Evolutionary conservation across 2,113 vertebrate species (phyloP).

Genomic region (Apodemus sylvaticus): DNA sequence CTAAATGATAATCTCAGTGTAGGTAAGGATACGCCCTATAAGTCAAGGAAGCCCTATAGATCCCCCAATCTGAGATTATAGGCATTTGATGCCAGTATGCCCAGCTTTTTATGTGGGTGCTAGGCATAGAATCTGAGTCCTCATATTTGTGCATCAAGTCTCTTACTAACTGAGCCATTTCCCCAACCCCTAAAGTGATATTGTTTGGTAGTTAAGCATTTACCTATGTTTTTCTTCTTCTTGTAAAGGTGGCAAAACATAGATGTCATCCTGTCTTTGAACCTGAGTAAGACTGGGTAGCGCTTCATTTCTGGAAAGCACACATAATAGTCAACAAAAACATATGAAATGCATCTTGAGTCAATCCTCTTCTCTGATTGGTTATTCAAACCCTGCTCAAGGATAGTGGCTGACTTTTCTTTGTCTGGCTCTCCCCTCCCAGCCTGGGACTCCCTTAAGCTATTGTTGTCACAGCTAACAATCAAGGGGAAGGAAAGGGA

Average conservation of each 20-base stretch:
- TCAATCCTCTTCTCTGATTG: not conserved
- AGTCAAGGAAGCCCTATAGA: not conserved
- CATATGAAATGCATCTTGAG: not conserved
- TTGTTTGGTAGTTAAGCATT: conserved; percentile 11
- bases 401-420: not conserved
- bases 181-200: not conserved
- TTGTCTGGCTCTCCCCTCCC: not conserved
- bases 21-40: too few relatives aligned
- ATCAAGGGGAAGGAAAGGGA: not conserved
- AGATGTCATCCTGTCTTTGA: conserved; percentile 92
- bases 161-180: not conserved
- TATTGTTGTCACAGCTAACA: not conserved
- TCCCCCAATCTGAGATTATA: not conserved
- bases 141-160: not conserved
- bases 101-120: not conserved
- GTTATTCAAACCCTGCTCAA: not conserved
- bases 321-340: not conserved
- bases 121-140: not conserved
- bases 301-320: conserved; percentile 85
- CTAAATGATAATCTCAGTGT: not conserved
- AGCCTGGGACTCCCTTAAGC: too few relatives aligned
- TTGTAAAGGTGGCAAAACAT: conserved; percentile 90
- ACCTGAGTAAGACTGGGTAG: conserved; percentile 92
- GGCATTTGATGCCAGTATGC: not conserved
- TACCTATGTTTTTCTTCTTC: conserved; percentile 91